Base-by-base conservation (phyloP, 2,113 vertebrate genomes). In the Notiomystis cincta region DNA sequence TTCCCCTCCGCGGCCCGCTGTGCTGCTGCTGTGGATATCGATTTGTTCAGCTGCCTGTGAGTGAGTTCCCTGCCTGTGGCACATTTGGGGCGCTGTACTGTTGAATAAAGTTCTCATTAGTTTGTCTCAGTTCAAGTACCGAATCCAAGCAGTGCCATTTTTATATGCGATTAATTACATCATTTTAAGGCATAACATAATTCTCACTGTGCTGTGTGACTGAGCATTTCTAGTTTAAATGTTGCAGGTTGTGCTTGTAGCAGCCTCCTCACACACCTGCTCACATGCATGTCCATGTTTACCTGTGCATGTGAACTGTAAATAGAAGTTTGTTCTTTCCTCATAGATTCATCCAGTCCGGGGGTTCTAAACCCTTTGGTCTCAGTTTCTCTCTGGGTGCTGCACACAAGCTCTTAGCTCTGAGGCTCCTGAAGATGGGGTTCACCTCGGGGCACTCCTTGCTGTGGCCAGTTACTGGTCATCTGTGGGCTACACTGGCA, bases 231-330 rank as follows among this genome's bases (percentile, higher is more conserved):
- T 60, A 16, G 11, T 66, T 77, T 50, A 66, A 53, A 58, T 35
- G 11, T 19, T 84, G 7, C 9, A 16, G 21, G 7, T 8, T 66
- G 23, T n/a, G 47, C 17, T 11, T 50, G 1, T 45, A 17, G 19
- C 40, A 58, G 5, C 7, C 33, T 37, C 6, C 22, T 66, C 35
- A 11, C 6, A 5, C 11, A 7, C 13, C 18, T 35, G 21, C 8
- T 40, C 20, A 30, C 2, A 0, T 45, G 16, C 30, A 3, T 4
- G 0, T 19, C 27, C 2, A 1, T 17, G 11, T 28, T 79, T 28
- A 19, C 23, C 10, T 50, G 0, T 45, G 33, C 31, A 5, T 13
- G 13, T 50, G 5, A 38, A 8, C 44, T 82, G 21, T 24, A 54
- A 75, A 20, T 2, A 15, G 2, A 18, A 25, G 11, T 35, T 37